These are phyloP conservation scores for Cataglyphis cursor DNA, from an alignment of 2,888 invertebrate genomes.

Conservation along the genomic window DNA sequence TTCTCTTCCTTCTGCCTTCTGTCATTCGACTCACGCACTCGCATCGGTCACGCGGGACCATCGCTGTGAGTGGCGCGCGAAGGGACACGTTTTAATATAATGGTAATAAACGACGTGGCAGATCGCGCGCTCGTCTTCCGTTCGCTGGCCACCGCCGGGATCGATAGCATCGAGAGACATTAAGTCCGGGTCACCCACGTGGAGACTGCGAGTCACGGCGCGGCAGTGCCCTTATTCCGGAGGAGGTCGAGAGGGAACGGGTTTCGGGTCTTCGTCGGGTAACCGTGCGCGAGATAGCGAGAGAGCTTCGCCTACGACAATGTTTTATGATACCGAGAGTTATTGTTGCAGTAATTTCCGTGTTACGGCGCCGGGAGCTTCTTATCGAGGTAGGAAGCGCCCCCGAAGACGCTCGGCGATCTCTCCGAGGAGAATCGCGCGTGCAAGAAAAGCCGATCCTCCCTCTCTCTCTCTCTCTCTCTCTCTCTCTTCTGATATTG, in stretches of 20 bases:
- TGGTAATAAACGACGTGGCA: conserved; percentile 66
- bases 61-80: not conserved
- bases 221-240: conserved; percentile 26
- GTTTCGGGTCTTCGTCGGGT: conserved; percentile 52
- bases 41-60: conserved; percentile 56
- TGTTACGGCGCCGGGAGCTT: conserved; percentile 53
- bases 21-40: conserved; percentile 65
- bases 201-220: conserved; percentile 40
- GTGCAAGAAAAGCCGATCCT: conserved; percentile 45
- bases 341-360: conserved; percentile 59
- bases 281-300: conserved; percentile 49
- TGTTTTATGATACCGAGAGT: conserved; percentile 56
- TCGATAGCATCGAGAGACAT: conserved; percentile 54
- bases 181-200: conserved; percentile 51
- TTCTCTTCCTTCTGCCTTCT: not conserved
- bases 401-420: conserved; percentile 43
- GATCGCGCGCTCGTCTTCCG: conserved; percentile 30
- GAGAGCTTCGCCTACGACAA: conserved; percentile 46
- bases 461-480: not conserved
- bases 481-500: not conserved
- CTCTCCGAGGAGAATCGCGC: conserved; percentile 30
- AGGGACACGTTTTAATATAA: conserved; percentile 71
- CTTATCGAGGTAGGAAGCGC: conserved; percentile 40
- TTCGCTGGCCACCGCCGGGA: conserved; percentile 16
- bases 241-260: conserved; percentile 12